These are phyloP conservation scores for Enteromius afrohamiltoni DNA, from an alignment of 2,797 vertebrate genomes.

Conservation along the genomic window DNA sequence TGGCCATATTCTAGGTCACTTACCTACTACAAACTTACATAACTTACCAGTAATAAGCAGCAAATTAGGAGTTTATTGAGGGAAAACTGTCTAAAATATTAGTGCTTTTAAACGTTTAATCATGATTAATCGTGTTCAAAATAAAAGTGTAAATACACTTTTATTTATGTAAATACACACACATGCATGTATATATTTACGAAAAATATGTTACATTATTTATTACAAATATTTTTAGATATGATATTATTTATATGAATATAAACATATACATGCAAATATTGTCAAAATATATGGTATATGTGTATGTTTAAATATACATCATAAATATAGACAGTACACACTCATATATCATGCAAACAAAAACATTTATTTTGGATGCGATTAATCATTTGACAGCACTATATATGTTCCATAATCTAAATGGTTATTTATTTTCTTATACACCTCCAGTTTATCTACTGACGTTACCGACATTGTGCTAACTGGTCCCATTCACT, in stretches of 20 bases:
- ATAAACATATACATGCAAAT: too few relatives aligned
- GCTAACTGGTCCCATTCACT: neutral
- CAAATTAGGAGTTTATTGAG: neutral
- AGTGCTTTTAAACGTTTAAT: neutral
- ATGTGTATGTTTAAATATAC: too few relatives aligned
- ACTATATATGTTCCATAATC: neutral
- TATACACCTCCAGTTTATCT: neutral
- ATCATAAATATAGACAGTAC: too few relatives aligned
- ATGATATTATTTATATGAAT: too few relatives aligned
- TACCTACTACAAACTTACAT: neutral
- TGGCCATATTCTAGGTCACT: neutral
- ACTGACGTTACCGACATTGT: neutral
- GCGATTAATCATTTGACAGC: neutral
- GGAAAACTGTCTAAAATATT: neutral
- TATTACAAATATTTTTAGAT: too few relatives aligned
- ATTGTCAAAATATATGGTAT: too few relatives aligned
- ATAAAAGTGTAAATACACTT: too few relatives aligned
- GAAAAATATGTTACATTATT: too few relatives aligned
- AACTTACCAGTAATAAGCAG: neutral
- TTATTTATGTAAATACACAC: too few relatives aligned
- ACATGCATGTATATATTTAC: too few relatives aligned
- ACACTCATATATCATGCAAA: too few relatives aligned
- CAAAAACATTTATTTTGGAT: too few relatives aligned
- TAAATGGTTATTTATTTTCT: neutral
- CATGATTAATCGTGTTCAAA: neutral